Conservation (phyloP, 1,140 invertebrate species). For the Apis cerana region DNA sequence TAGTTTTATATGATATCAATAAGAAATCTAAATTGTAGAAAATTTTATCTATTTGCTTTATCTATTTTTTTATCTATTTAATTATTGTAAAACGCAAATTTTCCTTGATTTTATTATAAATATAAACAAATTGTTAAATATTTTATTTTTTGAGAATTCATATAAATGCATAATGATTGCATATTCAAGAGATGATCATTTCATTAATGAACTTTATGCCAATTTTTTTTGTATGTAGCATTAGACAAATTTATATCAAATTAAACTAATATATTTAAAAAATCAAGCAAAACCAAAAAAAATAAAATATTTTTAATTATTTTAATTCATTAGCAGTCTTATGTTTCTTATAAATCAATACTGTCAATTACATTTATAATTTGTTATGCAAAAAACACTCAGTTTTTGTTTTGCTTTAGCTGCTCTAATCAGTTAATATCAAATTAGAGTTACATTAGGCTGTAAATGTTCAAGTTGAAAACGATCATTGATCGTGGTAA, state of each 20-base stretch:
- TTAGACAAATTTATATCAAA: not conserved
- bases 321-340: not conserved
- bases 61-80: too few species aligned
- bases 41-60: not conserved
- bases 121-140: not conserved
- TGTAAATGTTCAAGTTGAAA: constrained; percentile 21
- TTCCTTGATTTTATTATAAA: not conserved
- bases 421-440: not conserved
- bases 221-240: constrained; percentile 30
- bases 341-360: not conserved
- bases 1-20: not conserved
- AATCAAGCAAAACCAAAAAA: not conserved
- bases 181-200: not conserved
- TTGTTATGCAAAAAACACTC: not conserved
- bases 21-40: not conserved
- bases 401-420: not conserved
- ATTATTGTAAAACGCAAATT: not conserved
- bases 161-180: not conserved
- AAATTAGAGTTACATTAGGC: constrained; percentile 49
- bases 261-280: not conserved
- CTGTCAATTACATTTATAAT: not conserved
- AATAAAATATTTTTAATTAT: constrained; percentile 1
- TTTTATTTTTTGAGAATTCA: not conserved
- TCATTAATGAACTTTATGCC: constrained; percentile 27
- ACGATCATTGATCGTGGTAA: constrained; percentile 39